Percentiles rank a stretch among this genome's conserved stretches.
phyloP scores from a whole-genome alignment of 2,888 invertebrate genomes.

The Tenthredo amoena region DNA sequence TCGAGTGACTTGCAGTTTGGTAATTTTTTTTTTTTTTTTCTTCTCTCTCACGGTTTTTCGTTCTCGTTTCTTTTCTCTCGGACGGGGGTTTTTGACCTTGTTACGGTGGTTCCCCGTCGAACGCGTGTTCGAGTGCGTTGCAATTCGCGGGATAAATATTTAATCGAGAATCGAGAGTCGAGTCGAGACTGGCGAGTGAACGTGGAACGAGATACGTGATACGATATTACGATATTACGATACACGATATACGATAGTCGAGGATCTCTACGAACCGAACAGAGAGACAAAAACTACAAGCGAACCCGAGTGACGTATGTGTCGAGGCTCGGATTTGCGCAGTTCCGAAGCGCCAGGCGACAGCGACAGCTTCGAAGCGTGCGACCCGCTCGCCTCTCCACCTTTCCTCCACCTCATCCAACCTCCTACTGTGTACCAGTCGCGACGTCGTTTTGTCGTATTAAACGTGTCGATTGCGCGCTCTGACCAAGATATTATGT shows the following conservation, averaged over 20 bases:
- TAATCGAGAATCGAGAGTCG: constrained; percentile 43
- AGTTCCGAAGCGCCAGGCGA: constrained; percentile 52
- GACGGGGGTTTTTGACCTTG: not conserved
- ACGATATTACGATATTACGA: not conserved
- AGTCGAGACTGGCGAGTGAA: not conserved
- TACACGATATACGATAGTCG: constrained; percentile 19
- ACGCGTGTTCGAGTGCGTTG: not conserved
- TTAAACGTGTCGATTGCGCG: constrained; percentile 40
- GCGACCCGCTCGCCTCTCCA: constrained; percentile 23
- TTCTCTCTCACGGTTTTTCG: not conserved
- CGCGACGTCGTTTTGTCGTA: constrained; percentile 32
- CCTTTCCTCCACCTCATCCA: constrained; percentile 8
- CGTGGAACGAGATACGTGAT: not conserved
- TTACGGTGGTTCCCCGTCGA: constrained; percentile 20
- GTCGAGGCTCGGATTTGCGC: constrained; percentile 52
- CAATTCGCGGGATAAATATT: constrained; percentile 12
- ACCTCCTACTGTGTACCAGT: constrained; percentile 6
- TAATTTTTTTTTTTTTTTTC: not conserved
- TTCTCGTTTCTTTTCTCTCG: not conserved
- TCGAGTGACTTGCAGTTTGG: not conserved
- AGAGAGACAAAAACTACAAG: constrained; percentile 29
- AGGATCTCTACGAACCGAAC: not conserved
- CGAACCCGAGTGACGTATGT: constrained; percentile 50
- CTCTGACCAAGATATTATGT: not conserved
- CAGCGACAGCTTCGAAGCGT: constrained; percentile 50